A percentile compares a stretch with the other conserved stretches of the same genome.
phyloP scores from a whole-genome alignment of 2,797 vertebrate species.

The Eulemur albifrons region DNA sequence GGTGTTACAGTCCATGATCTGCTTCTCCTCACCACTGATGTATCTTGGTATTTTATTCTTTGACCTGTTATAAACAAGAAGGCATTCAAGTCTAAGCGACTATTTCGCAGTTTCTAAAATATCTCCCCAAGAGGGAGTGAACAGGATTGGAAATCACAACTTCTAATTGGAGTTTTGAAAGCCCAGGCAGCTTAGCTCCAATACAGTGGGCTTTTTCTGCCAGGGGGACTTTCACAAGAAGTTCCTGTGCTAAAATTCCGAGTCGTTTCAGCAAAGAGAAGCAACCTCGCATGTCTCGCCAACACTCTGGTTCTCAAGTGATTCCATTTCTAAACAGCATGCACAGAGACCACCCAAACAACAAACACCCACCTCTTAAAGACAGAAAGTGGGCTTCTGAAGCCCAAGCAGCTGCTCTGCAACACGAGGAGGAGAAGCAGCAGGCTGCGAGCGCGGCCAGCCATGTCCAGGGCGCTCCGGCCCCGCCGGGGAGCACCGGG shows the following conservation, averaged over 20 bases:
- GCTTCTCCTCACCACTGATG: not conserved
- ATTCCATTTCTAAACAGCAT: not conserved
- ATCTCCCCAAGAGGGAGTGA: constrained; percentile 45
- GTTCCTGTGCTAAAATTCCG: not conserved
- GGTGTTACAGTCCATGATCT: constrained; percentile 30
- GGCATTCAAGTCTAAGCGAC: not conserved
- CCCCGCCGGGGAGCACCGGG: constrained; percentile 66
- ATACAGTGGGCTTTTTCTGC: not conserved
- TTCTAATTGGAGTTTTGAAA: constrained; percentile 68
- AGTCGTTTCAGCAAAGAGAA: not conserved
- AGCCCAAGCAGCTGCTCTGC: constrained; percentile 85
- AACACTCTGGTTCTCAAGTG: not conserved
- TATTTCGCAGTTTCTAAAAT: constrained; percentile 22
- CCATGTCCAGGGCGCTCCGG: constrained; percentile 86
- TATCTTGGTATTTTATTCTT: not conserved
- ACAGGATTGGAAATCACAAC: constrained; percentile 58
- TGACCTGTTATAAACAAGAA: not conserved
- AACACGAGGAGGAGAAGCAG: constrained; percentile 82
- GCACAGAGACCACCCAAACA: constrained; percentile 24
- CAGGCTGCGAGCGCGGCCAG: constrained; percentile 82
- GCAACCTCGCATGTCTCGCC: constrained; percentile 23
- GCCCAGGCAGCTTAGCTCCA: not conserved
- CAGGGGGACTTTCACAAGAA: constrained; percentile 50
- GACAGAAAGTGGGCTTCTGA: constrained; percentile 84
- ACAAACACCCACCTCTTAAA: constrained; percentile 89